phyloP scores from a whole-genome alignment of 1,140 invertebrate genomes.

The Vanessa atalanta region DNA sequence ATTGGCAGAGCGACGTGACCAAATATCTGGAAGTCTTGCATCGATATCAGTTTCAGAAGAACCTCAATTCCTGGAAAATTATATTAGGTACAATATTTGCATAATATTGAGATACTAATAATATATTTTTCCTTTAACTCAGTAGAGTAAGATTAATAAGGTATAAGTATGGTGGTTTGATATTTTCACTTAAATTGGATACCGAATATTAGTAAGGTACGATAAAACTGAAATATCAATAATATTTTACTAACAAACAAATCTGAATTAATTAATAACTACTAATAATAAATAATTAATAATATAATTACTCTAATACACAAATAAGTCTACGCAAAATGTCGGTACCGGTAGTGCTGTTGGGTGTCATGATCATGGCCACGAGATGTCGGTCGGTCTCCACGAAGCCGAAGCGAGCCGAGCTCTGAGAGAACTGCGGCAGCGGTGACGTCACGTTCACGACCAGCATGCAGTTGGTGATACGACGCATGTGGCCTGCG shows the following conservation, averaged over 20 bases:
- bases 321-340: neutral
- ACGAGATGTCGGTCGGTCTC: constrained; percentile 86
- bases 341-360: constrained; percentile 82
- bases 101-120: neutral
- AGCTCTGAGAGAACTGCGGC: constrained; percentile 83
- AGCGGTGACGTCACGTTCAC: constrained; percentile 88
- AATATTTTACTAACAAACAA: too few relatives aligned
- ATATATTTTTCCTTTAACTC: too few relatives aligned
- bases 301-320: too few relatives aligned
- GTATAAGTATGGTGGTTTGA: too few relatives aligned
- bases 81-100: neutral
- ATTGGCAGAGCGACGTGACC: constrained; percentile 87
- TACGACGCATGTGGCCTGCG: constrained; percentile 83
- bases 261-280: too few relatives aligned
- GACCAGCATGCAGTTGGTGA: constrained; percentile 84
- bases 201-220: too few relatives aligned
- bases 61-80: constrained; percentile 80
- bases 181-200: too few relatives aligned
- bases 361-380: constrained; percentile 84
- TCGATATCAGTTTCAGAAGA: constrained; percentile 81
- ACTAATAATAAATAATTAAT: too few relatives aligned
- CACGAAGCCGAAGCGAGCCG: constrained; percentile 86
- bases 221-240: too few relatives aligned
- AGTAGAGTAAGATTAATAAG: too few relatives aligned
- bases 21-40: constrained; percentile 86